These are phyloP conservation scores for Mus spretus DNA, from an alignment of 2,797 vertebrate species.

Conservation along the genomic window DNA sequence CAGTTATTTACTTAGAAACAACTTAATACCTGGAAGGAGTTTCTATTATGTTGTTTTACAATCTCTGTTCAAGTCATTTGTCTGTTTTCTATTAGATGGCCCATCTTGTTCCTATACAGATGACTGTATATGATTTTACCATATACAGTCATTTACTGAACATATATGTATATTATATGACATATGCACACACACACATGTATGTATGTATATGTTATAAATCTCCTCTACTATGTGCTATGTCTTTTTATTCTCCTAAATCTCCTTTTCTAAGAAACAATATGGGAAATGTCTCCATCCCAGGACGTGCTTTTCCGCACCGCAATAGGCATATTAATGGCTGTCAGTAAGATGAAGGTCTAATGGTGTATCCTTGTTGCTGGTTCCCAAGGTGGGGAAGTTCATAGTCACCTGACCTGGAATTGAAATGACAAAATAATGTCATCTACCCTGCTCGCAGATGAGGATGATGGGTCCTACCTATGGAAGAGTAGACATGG, in stretches of 20 bases:
- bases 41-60: constrained; percentile 13
- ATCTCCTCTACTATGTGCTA: neutral
- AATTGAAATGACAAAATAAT: neutral
- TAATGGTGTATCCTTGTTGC: neutral
- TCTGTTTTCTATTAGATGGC: neutral
- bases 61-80: neutral
- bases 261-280: neutral
- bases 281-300: neutral
- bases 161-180: neutral
- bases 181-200: neutral
- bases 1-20: constrained; percentile 47
- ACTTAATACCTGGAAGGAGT: neutral
- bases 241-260: constrained; percentile 44
- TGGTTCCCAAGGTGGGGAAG: neutral
- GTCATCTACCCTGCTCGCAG: neutral
- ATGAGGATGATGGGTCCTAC: neutral
- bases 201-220: neutral
- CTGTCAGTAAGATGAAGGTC: neutral
- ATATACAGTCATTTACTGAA: neutral
- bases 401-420: neutral
- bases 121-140: neutral
- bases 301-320: neutral
- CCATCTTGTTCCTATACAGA: neutral
- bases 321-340: neutral
- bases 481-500: neutral